phyloP scores from a whole-genome alignment of 1,140 invertebrate species.

The Carcinoscorpius rotundicauda region DNA sequence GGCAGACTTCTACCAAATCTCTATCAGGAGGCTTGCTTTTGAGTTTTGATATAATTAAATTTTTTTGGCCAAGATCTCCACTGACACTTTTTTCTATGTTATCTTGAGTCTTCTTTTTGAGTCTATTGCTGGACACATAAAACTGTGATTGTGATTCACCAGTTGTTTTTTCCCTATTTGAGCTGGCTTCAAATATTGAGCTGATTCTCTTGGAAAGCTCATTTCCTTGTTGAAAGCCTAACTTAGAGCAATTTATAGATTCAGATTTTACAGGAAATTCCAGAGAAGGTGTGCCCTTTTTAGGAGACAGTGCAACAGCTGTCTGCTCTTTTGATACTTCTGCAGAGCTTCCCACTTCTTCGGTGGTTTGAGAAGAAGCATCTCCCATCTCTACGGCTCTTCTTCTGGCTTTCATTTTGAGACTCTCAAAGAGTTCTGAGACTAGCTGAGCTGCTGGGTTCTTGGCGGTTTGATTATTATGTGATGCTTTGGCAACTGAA shows the following conservation, averaged over 20 bases:
- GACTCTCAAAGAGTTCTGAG: conserved; percentile 19
- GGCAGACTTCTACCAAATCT: conserved; percentile 4
- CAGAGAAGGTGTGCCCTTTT: not conserved
- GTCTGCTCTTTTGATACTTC: conserved; percentile 2
- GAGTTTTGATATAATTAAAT: not conserved
- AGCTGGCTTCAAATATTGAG: too few relatives aligned
- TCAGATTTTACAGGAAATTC: not conserved
- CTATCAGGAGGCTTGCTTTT: not conserved
- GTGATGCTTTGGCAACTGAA: conserved; percentile 5
- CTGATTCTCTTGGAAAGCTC: not conserved
- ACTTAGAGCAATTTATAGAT: not conserved
- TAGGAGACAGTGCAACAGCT: not conserved
- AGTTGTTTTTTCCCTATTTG: not conserved
- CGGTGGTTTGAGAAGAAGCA: conserved; percentile 7
- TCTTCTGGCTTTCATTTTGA: conserved; percentile 20
- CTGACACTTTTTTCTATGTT: not conserved
- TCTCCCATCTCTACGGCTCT: conserved; percentile 14
- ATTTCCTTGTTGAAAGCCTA: not conserved
- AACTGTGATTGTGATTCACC: not conserved
- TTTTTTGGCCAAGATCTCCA: not conserved
- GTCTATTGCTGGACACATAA: not conserved
- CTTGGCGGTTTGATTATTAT: not conserved
- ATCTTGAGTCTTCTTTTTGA: not conserved
- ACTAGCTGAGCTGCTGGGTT: conserved; percentile 20
- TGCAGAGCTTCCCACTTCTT: not conserved